These are phyloP conservation scores for Laothoe populi DNA, from an alignment of 2,888 invertebrate genomes.

Conservation along the genomic window DNA sequence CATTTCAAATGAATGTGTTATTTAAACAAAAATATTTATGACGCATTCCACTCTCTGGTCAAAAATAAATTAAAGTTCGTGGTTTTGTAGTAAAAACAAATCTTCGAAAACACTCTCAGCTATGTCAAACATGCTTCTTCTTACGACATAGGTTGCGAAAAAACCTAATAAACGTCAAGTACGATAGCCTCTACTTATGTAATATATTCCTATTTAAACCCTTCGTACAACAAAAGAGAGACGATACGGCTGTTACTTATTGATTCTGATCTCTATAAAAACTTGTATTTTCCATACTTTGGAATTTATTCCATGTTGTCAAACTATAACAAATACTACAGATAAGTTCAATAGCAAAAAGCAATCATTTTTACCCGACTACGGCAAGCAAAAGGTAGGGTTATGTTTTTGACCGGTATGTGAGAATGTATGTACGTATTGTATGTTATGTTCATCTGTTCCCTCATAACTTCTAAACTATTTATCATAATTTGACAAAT, in stretches of 20 bases:
- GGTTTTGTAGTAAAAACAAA: slow-evolving; percentile 2
- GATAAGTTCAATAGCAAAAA: too few species aligned
- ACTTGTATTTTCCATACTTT: background rate
- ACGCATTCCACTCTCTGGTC: background rate
- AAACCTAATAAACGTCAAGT: slow-evolving; percentile 56
- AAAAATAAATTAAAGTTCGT: background rate
- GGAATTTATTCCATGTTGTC: background rate
- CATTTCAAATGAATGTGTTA: slow-evolving; percentile 12
- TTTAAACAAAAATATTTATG: slow-evolving; percentile 12
- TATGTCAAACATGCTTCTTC: slow-evolving; percentile 22
- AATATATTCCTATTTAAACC: slow-evolving; percentile 8
- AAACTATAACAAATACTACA: too few species aligned
- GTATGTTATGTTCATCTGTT: too few species aligned
- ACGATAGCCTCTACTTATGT: slow-evolving; percentile 27
- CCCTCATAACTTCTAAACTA: too few species aligned
- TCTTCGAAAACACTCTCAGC: slow-evolving; percentile 26
- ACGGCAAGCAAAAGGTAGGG: too few species aligned
- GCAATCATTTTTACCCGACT: background rate
- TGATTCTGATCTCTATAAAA: background rate
- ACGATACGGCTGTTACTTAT: background rate
- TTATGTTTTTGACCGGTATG: too few species aligned
- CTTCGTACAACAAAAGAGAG: background rate
- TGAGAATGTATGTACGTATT: too few species aligned
- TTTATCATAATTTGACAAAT: too few species aligned
- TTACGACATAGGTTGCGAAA: slow-evolving; percentile 46